Evolutionary conservation across 2,113 vertebrate genomes (phyloP).

Genomic region (Galeopterus variegatus): DNA sequence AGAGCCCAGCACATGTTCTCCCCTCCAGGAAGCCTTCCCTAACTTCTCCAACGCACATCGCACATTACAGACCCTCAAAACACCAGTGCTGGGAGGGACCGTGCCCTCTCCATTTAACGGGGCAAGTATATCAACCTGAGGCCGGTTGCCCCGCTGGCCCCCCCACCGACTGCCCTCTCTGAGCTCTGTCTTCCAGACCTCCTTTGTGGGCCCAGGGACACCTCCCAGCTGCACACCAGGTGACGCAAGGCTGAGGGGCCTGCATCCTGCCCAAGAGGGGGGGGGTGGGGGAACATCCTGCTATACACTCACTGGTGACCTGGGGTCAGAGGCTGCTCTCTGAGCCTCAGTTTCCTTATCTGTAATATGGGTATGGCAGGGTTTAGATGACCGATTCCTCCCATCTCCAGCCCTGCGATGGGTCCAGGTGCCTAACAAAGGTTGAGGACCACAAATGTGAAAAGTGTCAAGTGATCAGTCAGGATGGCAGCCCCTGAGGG

Average conservation of each 20-base stretch:
- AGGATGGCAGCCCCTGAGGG: background rate
- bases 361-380: accelerated
- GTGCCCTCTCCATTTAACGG: accelerated
- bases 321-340: background rate
- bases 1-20: background rate
- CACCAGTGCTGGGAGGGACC: background rate
- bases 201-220: background rate
- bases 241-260: background rate
- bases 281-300: accelerated
- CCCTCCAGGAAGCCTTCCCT: slow-evolving; percentile 61
- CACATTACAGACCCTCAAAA: background rate
- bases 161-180: no score
- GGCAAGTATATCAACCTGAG: accelerated
- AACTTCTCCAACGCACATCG: background rate
- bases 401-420: background rate
- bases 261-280: background rate
- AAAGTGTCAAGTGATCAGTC: accelerated
- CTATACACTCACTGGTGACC: accelerated
- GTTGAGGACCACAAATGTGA: accelerated
- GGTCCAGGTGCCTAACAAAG: accelerated
- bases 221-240: background rate
- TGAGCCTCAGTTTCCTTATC: background rate
- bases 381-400: no score
- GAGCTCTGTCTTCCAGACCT: background rate
- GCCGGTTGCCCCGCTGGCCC: no score